Evolutionary conservation across 2,888 invertebrate genomes (phyloP), one percentile per base, ranked within the genome.

Genomic region (Xanthia togata): DNA sequence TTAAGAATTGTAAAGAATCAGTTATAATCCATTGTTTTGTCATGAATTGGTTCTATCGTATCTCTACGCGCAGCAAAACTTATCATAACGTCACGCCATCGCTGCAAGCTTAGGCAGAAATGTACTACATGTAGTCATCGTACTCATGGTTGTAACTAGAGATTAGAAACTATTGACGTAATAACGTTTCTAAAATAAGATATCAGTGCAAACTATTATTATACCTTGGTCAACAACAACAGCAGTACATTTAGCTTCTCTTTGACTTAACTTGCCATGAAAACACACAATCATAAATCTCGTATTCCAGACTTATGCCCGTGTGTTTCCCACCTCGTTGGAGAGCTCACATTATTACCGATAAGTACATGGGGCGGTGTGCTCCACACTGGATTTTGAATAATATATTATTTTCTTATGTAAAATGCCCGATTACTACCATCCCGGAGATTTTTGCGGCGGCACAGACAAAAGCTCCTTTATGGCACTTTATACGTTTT

Each of bases 321-420:
- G 68, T 80, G 87, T 84, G 78, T 70, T 82, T 55, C 35, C 55
- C 64, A 78, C 78, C 76, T 84, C 85, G 79, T 86, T 90, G 91
- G 92, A 91, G 92, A 92, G 92, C 92, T 87, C 90, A 93, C 93
- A 95, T 96, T 96, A 96, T 95, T 95, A 93, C 94, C 95, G 95
- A 96, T 96, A 95, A 96, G 95, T 95, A 94, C 93, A 95, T 92
- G 94, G 92, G 92, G 93, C 93, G 93, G 92, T 93, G 94, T 91
- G 93, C 94, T 93, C 94, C 92, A 91, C 91, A 91, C 93, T 94
- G 94, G 95, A 96, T 96, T 96, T 96, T 96, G 96, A 96, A 96
- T 96, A 96, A 96, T 96, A 96, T 96, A 96, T 96, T 95, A 96
- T 96, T 96, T 96, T 96, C 96, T 94, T 96, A 96, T 96, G 96